Evolutionary conservation across 2,797 vertebrate genomes (phyloP).

Genomic region (Macropodus opercularis): DNA sequence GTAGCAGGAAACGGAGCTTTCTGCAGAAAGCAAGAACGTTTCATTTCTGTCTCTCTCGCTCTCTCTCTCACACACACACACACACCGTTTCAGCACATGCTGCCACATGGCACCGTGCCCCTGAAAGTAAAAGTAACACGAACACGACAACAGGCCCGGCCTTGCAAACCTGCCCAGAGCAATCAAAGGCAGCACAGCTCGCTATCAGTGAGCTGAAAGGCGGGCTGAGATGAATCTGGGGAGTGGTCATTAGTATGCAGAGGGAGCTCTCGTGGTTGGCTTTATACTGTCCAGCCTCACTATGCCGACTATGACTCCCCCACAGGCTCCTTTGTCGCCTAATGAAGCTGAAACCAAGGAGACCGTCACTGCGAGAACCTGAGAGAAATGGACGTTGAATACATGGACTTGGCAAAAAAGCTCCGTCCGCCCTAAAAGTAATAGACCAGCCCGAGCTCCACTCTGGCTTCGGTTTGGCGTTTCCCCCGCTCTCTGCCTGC

Average conservation of each 20-base stretch:
- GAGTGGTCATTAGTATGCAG: constrained; percentile 76
- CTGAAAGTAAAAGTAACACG: constrained; percentile 22
- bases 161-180: constrained; percentile 51
- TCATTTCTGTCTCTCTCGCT: constrained; percentile 9
- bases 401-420: constrained; percentile 60
- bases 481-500: neutral
- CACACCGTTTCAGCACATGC: constrained; percentile 15
- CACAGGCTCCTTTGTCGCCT: constrained; percentile 75
- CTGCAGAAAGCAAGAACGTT: constrained; percentile 31
- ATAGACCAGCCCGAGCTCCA: constrained; percentile 38
- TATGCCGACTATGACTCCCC: constrained; percentile 67
- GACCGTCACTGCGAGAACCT: constrained; percentile 54
- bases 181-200: constrained; percentile 63
- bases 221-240: constrained; percentile 58
- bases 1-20: constrained; percentile 37
- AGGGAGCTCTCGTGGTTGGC: constrained; percentile 57
- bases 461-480: constrained; percentile 24
- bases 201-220: constrained; percentile 51
- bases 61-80: neutral
- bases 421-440: constrained; percentile 68
- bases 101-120: constrained; percentile 50
- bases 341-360: constrained; percentile 78
- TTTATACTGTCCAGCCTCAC: constrained; percentile 66
- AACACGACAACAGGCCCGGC: constrained; percentile 40
- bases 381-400: constrained; percentile 47